Evolutionary conservation across 2,797 vertebrate genomes (phyloP).

Genomic region (Euthynnus affinis): DNA sequence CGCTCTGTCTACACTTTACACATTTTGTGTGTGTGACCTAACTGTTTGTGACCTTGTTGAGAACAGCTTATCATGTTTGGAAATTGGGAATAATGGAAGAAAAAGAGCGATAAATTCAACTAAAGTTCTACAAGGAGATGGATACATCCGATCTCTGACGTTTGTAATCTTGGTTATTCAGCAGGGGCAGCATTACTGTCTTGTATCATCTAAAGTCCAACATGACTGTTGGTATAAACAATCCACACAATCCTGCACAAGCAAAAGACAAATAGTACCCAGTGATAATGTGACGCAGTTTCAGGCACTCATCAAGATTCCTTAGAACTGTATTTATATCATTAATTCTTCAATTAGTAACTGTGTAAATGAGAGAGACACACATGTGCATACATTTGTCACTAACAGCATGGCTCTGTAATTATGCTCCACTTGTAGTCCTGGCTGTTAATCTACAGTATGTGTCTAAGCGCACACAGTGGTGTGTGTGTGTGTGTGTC

Average conservation of each 20-base stretch:
- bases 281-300: neutral
- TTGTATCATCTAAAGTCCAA: neutral
- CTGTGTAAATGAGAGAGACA: neutral
- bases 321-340: neutral
- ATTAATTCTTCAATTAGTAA: conserved; percentile 19
- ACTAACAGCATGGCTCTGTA: neutral
- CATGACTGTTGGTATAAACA: neutral
- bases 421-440: conserved; percentile 6
- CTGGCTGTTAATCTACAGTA: conserved; percentile 9
- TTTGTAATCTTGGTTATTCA: neutral
- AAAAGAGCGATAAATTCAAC: neutral
- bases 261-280: neutral
- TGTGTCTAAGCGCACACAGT: conserved; percentile 4
- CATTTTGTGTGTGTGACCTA: neutral
- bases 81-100: neutral
- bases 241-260: neutral
- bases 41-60: neutral
- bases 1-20: neutral
- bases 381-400: neutral
- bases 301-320: conserved; percentile 2
- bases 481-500: too few relatives aligned
- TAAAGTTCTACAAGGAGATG: neutral
- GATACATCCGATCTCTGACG: neutral
- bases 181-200: neutral
- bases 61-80: neutral